Percentiles rank a stretch among this genome's conserved stretches.
Conservation (phyloP, 2,797 vertebrate genomes). For the Agapornis canus region DNA sequence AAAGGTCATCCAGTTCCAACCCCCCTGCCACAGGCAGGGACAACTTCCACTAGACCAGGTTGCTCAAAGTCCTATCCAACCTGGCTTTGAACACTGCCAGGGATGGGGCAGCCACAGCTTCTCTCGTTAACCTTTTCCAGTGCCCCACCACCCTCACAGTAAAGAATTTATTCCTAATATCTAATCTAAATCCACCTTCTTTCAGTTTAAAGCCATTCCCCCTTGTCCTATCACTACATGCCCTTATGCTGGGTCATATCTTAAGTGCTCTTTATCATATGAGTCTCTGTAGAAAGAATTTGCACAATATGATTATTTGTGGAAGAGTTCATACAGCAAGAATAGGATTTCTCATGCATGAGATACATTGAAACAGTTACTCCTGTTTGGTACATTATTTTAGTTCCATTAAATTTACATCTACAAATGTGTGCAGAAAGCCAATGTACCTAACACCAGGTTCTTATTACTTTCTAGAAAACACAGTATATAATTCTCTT, state of each 20-base stretch:
- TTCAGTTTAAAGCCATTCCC: neutral
- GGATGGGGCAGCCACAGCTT: neutral
- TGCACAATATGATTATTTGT: neutral
- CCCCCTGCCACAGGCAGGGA: neutral
- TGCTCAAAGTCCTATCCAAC: neutral
- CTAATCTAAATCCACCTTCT: neutral
- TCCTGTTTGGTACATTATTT: neutral
- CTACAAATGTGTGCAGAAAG: neutral
- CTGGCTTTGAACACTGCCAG: neutral
- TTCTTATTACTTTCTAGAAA: neutral
- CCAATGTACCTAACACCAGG: rapidly evolving
- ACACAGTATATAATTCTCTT: neutral
- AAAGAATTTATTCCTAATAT: neutral
- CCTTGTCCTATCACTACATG: neutral
- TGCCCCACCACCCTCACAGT: neutral
- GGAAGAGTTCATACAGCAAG: neutral
- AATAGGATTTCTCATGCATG: neutral
- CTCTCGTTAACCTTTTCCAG: neutral
- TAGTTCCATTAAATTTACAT: neutral
- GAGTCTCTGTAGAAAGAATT: neutral
- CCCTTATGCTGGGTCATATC: neutral
- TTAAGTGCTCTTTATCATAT: neutral
- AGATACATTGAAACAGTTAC: neutral
- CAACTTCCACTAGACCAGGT: neutral
- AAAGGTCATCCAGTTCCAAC: neutral